Evolutionary conservation across 2,888 invertebrate genomes (phyloP).

Genomic region (Gymnoscelis rufifasciata): DNA sequence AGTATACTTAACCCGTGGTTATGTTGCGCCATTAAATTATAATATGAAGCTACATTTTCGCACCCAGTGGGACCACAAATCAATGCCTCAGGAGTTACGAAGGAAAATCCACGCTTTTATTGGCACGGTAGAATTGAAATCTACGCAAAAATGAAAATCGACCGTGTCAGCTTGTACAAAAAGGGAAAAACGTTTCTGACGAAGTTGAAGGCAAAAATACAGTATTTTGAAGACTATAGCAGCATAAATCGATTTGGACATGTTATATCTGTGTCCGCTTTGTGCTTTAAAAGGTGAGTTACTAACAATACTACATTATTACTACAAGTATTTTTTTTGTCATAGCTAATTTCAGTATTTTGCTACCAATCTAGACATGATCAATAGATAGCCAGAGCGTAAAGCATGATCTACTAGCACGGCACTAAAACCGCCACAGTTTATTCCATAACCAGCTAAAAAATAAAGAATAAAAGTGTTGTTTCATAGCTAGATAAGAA

Average conservation of each 20-base stretch:
- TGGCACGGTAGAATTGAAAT: conserved; percentile 1
- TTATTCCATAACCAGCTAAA: too few relatives aligned
- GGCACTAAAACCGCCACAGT: too few relatives aligned
- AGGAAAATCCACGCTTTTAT: conserved; percentile 1
- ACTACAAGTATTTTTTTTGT: neutral
- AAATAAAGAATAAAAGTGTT: too few relatives aligned
- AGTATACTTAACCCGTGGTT: neutral
- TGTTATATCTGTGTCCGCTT: conserved; percentile 46
- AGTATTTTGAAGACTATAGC: conserved; percentile 57
- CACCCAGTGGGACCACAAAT: conserved; percentile 9
- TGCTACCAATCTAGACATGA: too few relatives aligned
- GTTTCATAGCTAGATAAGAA: too few relatives aligned
- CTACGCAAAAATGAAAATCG: conserved; percentile 1
- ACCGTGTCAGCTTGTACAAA: conserved; percentile 3
- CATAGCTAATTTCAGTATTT: too few relatives aligned
- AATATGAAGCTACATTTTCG: conserved; percentile 25
- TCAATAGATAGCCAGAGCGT: too few relatives aligned
- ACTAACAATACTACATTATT: too few relatives aligned
- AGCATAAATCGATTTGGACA: conserved; percentile 55
- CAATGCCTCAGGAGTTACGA: conserved; percentile 1
- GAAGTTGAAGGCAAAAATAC: conserved; percentile 41
- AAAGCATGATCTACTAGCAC: too few relatives aligned
- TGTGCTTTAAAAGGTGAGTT: conserved; percentile 51
- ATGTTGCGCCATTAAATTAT: conserved; percentile 8
- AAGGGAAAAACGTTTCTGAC: conserved; percentile 23